Evolutionary conservation across 1,140 invertebrate species (phyloP).

Genomic region (Adoxophyes honmai): DNA sequence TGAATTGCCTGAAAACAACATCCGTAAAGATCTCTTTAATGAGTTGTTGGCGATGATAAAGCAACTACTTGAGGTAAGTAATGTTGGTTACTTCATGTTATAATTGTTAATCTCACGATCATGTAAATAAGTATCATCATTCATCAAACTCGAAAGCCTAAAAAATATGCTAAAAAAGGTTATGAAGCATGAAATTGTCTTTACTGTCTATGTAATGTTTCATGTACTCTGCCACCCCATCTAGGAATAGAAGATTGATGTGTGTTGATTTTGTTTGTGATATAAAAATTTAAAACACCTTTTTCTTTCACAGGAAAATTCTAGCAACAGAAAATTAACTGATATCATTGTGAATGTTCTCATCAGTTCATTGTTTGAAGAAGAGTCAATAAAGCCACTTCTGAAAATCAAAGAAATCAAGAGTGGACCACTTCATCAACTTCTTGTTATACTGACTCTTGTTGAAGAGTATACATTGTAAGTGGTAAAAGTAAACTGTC

Average conservation of each 20-base stretch:
- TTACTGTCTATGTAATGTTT: slow-evolving; percentile 10
- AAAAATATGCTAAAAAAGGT: too few species aligned
- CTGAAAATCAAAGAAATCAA: slow-evolving; percentile 28
- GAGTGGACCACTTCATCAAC: slow-evolving; percentile 26
- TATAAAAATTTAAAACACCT: background rate
- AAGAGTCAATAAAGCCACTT: slow-evolving; percentile 29
- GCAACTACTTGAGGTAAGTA: slow-evolving; percentile 34
- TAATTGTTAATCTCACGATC: too few species aligned
- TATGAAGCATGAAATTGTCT: too few species aligned
- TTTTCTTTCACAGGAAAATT: slow-evolving; percentile 24
- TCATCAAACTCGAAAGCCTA: too few species aligned
- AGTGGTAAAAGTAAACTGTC: too few species aligned
- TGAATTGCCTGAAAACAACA: slow-evolving; percentile 41
- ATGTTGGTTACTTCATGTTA: too few species aligned
- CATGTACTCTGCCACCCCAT: slow-evolving; percentile 17
- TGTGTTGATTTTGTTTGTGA: too few species aligned
- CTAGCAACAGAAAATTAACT: slow-evolving; percentile 18
- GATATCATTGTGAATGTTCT: slow-evolving; percentile 34
- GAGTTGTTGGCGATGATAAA: slow-evolving; percentile 33
- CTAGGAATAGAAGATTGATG: too few species aligned
- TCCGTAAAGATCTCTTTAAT: slow-evolving; percentile 42
- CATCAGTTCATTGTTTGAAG: slow-evolving; percentile 39
- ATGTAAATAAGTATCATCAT: too few species aligned
- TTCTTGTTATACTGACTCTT: slow-evolving; percentile 29
- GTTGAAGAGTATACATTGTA: too few species aligned